These are phyloP conservation scores for Amphipoea oculea DNA, from an alignment of 2,888 invertebrate species.

Conservation along the genomic window DNA sequence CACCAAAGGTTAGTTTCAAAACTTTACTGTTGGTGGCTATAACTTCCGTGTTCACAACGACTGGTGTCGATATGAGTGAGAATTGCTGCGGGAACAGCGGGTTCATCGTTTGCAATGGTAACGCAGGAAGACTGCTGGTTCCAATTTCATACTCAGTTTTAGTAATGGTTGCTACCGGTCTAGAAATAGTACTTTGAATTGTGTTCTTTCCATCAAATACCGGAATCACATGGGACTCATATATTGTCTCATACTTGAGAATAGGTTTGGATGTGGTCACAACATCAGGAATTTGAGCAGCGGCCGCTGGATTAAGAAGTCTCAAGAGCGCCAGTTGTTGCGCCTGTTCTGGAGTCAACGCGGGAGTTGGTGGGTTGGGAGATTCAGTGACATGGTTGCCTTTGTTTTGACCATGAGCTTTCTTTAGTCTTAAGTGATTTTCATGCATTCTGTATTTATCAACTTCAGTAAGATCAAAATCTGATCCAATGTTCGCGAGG, in stretches of 20 bases:
- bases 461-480: constrained; percentile 93
- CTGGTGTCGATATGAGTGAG: constrained; percentile 94
- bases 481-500: constrained; percentile 93
- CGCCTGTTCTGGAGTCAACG: constrained; percentile 92
- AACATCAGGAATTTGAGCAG: constrained; percentile 92
- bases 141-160: constrained; percentile 95
- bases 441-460: constrained; percentile 91
- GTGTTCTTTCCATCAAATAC: constrained; percentile 94
- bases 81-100: constrained; percentile 92
- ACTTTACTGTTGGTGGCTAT: constrained; percentile 95
- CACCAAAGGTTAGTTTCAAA: constrained; percentile 96
- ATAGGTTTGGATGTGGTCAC: constrained; percentile 95
- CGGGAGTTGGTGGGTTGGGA: constrained; percentile 87
- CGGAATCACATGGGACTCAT: constrained; percentile 95
- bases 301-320: constrained; percentile 92
- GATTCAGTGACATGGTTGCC: constrained; percentile 88
- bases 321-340: constrained; percentile 94
- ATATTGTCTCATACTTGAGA: constrained; percentile 94
- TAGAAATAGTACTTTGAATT: constrained; percentile 94
- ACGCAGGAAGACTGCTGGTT: constrained; percentile 92
- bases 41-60: constrained; percentile 94
- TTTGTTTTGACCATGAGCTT: constrained; percentile 87
- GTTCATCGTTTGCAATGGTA: constrained; percentile 90
- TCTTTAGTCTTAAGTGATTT: constrained; percentile 88
- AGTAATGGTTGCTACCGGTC: constrained; percentile 94